phyloP scores from a whole-genome alignment of 2,797 vertebrate species.

The Gymnodraco acuticeps region DNA sequence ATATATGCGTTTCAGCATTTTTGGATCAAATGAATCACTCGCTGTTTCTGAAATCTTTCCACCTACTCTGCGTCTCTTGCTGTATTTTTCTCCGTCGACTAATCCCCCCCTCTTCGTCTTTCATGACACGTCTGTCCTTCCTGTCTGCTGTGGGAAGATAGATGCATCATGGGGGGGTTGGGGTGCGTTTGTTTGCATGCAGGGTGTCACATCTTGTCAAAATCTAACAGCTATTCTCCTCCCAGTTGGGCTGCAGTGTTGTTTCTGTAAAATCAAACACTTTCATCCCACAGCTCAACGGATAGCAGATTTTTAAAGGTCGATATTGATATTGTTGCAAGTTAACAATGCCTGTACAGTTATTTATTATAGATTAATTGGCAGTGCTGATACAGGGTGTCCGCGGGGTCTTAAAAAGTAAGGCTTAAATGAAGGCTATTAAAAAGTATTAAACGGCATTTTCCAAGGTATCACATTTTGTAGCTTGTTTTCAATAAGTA shows the following conservation, averaged over 20 bases:
- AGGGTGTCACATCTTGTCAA: conserved; percentile 37
- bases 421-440: too few species aligned
- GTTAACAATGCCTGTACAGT: not conserved
- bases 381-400: not conserved
- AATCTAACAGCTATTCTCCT: conserved; percentile 19
- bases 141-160: conserved; percentile 15
- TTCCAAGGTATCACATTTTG: too few species aligned
- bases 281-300: not conserved
- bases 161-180: conserved; percentile 3
- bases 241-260: conserved; percentile 14
- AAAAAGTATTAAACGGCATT: too few species aligned
- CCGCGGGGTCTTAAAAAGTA: too few species aligned
- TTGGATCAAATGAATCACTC: conserved; percentile 43
- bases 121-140: conserved; percentile 28
- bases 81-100: conserved; percentile 15
- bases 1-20: conserved; percentile 21
- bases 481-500: too few species aligned
- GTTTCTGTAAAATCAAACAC: conserved; percentile 9
- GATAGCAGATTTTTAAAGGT: not conserved
- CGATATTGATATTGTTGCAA: not conserved
- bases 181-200: conserved; percentile 1
- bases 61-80: conserved; percentile 8
- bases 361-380: not conserved
- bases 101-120: conserved; percentile 43
- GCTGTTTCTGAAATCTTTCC: not conserved